phyloP scores from a whole-genome alignment of 2,797 vertebrate species.

The Ctenochaetus hawaiiensis region DNA sequence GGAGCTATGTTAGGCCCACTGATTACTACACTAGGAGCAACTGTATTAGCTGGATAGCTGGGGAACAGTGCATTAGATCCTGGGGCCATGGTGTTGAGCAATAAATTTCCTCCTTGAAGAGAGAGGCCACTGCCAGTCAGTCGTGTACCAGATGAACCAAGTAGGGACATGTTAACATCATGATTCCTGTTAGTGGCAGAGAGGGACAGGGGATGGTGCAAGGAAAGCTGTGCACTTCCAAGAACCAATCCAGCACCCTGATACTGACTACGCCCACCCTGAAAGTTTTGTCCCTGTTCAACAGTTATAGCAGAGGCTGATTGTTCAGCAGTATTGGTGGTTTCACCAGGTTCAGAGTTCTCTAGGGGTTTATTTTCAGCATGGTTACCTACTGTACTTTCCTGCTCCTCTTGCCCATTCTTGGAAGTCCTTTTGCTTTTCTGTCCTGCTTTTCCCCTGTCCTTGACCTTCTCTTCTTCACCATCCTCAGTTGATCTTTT shows the following conservation, averaged over 20 bases:
- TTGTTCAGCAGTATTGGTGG: neutral
- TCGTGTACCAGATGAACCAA: conserved; percentile 42
- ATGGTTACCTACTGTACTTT: conserved; percentile 20
- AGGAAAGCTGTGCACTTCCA: conserved; percentile 27
- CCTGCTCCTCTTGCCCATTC: neutral
- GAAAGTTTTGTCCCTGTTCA: conserved; percentile 25
- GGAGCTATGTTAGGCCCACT: conserved; percentile 36
- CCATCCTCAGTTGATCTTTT: conserved; percentile 3
- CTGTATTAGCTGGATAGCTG: conserved; percentile 2
- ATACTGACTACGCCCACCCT: conserved; percentile 16
- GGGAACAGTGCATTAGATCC: conserved; percentile 35
- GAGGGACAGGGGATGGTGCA: conserved; percentile 41
- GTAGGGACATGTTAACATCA: conserved; percentile 42
- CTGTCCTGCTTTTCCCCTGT: neutral
- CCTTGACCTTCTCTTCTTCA: conserved; percentile 19
- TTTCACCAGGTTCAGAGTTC: neutral
- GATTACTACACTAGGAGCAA: conserved; percentile 8
- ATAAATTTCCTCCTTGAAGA: conserved; percentile 50
- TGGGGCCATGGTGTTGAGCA: conserved; percentile 24
- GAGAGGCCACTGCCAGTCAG: conserved; percentile 47
- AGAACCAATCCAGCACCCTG: conserved; percentile 38
- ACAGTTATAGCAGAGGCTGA: neutral
- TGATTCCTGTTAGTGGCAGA: conserved; percentile 34
- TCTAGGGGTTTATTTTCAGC: neutral
- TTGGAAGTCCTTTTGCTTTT: conserved; percentile 23